Evolutionary conservation across 2,113 vertebrate species (phyloP).

Genomic region (Phrynosoma platyrhinos): DNA sequence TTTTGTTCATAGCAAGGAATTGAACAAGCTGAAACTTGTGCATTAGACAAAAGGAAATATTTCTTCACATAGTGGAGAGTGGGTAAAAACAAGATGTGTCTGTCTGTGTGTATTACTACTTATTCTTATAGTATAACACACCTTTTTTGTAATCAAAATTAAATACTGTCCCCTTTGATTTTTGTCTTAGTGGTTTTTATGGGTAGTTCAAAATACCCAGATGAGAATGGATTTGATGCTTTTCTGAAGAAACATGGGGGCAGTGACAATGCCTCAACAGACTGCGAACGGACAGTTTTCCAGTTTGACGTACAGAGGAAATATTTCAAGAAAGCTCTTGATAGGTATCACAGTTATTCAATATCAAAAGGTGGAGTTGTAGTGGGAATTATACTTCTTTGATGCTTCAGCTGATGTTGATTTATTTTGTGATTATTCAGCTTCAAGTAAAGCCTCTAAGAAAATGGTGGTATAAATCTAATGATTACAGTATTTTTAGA

Average conservation of each 20-base stretch:
- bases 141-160: rapidly evolving
- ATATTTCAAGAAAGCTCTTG: slow-evolving; percentile 91
- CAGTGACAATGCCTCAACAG: slow-evolving; percentile 94
- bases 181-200: slow-evolving; percentile 93
- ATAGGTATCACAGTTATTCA: slow-evolving; percentile 82
- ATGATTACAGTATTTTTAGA: not conserved
- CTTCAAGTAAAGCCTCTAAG: not conserved
- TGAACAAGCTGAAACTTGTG: not conserved
- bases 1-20: not conserved
- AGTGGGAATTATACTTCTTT: not conserved
- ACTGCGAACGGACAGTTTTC: slow-evolving; percentile 95
- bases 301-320: slow-evolving; percentile 96
- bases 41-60: not conserved
- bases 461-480: not conserved
- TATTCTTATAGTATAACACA: not conserved
- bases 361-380: not conserved
- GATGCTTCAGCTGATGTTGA: not conserved
- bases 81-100: not conserved
- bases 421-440: not conserved
- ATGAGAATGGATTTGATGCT: slow-evolving; percentile 94
- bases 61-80: not conserved
- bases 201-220: slow-evolving; percentile 96
- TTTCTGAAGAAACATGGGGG: slow-evolving; percentile 97
- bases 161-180: not conserved
- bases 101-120: not conserved